These are phyloP conservation scores for Hippolais icterina DNA, from an alignment of 2,113 vertebrate species.

Conservation along the genomic window DNA sequence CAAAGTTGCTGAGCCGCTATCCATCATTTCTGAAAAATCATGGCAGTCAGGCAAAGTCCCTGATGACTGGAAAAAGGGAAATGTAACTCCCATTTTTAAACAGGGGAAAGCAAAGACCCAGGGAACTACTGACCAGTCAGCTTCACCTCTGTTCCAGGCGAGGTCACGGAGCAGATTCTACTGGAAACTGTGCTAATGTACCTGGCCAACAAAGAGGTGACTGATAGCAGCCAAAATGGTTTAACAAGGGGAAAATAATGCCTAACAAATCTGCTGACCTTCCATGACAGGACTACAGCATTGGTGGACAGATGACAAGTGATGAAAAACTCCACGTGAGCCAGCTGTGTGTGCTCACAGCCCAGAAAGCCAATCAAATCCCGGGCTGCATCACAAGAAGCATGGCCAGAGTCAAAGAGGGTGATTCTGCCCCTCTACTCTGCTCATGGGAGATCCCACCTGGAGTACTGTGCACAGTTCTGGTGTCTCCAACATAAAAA, in stretches of 20 bases:
- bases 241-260: not conserved
- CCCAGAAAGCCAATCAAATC: accelerated
- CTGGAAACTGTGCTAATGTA: not conserved
- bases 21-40: not conserved
- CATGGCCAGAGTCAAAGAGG: not conserved
- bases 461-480: not conserved
- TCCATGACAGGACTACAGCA: accelerated
- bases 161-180: not conserved
- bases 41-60: not conserved
- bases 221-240: not conserved
- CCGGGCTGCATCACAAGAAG: not conserved
- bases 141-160: not conserved
- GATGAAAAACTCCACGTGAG: not conserved
- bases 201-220: not conserved
- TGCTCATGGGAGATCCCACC: not conserved
- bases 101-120: accelerated
- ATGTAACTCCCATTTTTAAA: not conserved
- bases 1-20: not conserved
- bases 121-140: not conserved
- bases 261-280: not conserved
- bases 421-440: not conserved
- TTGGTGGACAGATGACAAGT: not conserved
- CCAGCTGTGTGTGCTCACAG: not conserved
- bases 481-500: not conserved
- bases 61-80: not conserved